These are phyloP conservation scores for Micrasema minimum DNA, from an alignment of 1,140 invertebrate species.

Conservation along the genomic window DNA sequence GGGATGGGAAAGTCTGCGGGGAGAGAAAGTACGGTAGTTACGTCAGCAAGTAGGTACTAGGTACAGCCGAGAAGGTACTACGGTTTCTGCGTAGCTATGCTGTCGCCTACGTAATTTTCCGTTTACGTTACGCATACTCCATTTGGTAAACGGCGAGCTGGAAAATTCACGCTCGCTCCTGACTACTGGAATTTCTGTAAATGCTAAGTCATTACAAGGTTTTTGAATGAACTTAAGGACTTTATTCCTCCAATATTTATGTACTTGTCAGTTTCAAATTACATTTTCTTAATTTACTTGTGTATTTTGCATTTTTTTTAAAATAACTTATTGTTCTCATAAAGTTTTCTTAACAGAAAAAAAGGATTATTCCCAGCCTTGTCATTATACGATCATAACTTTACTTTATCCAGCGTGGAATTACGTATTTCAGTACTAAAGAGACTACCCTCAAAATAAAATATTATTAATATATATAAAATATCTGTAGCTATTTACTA, in stretches of 20 bases:
- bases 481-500: too few relatives aligned
- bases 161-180: constrained; percentile 15
- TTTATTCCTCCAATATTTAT: background rate
- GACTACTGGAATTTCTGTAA: background rate
- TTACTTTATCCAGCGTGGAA: too few relatives aligned
- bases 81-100: background rate
- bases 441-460: too few relatives aligned
- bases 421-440: too few relatives aligned
- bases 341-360: too few relatives aligned
- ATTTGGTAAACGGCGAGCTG: constrained; percentile 17
- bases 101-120: constrained; percentile 15
- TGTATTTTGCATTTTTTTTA: too few relatives aligned
- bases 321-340: too few relatives aligned
- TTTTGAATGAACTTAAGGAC: constrained; percentile 26
- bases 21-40: constrained; percentile 4
- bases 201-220: constrained; percentile 19
- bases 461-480: too few relatives aligned
- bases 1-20: constrained; percentile 15
- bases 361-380: too few relatives aligned
- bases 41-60: constrained; percentile 6
- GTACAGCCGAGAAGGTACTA: background rate
- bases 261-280: too few relatives aligned
- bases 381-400: too few relatives aligned
- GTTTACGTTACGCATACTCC: constrained; percentile 29
- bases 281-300: too few relatives aligned